A percentile compares a stretch with the other conserved stretches of the same genome.
These are phyloP conservation scores for Euwallacea fornicatus DNA, from an alignment of 1,140 invertebrate species.

Conservation along the genomic window DNA sequence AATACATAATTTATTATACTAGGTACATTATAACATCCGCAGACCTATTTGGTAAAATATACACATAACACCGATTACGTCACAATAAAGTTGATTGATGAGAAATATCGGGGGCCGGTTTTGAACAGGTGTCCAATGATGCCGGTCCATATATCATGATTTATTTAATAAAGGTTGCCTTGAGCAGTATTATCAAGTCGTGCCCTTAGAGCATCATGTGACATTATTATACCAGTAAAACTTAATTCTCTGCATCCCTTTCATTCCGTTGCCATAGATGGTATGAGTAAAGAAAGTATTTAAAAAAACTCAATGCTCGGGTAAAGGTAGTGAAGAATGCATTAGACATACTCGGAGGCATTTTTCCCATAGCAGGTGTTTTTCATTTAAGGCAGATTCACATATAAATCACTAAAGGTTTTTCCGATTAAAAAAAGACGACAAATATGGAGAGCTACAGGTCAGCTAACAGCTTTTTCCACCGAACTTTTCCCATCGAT, in stretches of 20 bases:
- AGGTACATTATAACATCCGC: neutral
- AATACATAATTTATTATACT: too few species aligned
- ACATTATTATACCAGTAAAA: too few species aligned
- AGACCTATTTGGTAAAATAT: constrained; percentile 5
- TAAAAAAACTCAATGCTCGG: too few species aligned
- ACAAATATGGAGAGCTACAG: neutral
- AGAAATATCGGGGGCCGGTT: neutral
- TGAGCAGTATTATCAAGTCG: constrained; percentile 2
- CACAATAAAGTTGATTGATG: constrained; percentile 6
- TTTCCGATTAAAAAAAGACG: neutral
- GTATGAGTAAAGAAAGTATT: too few species aligned
- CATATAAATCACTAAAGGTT: constrained; percentile 7
- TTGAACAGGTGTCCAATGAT: constrained; percentile 20
- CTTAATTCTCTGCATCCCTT: too few species aligned
- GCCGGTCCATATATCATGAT: constrained; percentile 17
- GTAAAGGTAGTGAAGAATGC: neutral
- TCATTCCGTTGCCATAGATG: too few species aligned
- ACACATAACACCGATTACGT: neutral
- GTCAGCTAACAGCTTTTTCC: neutral
- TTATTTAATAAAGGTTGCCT: constrained; percentile 13
- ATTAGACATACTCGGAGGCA: neutral
- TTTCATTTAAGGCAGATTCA: neutral
- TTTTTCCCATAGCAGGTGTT: neutral
- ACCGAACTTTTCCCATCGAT: constrained; percentile 2
- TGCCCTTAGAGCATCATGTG: neutral